Evolutionary conservation across 2,797 vertebrate species (phyloP).

Genomic region (Cossypha niveicapilla): DNA sequence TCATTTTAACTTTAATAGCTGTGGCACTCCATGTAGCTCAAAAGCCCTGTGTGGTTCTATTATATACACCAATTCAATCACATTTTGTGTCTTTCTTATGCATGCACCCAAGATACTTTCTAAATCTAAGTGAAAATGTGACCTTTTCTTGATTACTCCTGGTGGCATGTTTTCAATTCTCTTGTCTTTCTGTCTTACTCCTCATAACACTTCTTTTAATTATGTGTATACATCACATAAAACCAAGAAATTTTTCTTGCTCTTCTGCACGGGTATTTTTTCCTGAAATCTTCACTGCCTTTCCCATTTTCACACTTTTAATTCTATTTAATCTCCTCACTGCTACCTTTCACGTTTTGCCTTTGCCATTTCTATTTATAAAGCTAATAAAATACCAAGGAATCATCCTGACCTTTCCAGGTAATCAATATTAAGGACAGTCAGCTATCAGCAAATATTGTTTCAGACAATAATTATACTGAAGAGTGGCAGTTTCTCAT

Average conservation of each 20-base stretch:
- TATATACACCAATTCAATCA: neutral
- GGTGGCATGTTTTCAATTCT: neutral
- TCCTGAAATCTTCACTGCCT: neutral
- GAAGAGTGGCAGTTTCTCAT: conserved; percentile 57
- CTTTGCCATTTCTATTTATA: conserved; percentile 57
- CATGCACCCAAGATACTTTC: neutral
- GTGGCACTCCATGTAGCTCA: neutral
- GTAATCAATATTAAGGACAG: conserved; percentile 64
- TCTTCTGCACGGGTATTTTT: neutral
- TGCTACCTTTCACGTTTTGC: neutral
- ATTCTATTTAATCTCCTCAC: neutral
- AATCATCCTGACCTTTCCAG: conserved; percentile 50
- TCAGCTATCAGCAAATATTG: conserved; percentile 65
- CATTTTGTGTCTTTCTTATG: neutral
- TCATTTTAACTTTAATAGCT: neutral
- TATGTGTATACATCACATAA: neutral
- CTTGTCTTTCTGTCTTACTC: neutral
- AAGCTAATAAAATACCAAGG: conserved; percentile 58
- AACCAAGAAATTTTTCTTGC: neutral
- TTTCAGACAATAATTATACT: conserved; percentile 67
- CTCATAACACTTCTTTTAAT: neutral
- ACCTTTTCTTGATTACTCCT: neutral
- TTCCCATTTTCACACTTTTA: neutral
- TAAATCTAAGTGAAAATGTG: neutral
- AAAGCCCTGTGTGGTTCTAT: neutral